phyloP scores from a whole-genome alignment of 1,140 invertebrate genomes.

The Meloidogyne floridensis region DNA sequence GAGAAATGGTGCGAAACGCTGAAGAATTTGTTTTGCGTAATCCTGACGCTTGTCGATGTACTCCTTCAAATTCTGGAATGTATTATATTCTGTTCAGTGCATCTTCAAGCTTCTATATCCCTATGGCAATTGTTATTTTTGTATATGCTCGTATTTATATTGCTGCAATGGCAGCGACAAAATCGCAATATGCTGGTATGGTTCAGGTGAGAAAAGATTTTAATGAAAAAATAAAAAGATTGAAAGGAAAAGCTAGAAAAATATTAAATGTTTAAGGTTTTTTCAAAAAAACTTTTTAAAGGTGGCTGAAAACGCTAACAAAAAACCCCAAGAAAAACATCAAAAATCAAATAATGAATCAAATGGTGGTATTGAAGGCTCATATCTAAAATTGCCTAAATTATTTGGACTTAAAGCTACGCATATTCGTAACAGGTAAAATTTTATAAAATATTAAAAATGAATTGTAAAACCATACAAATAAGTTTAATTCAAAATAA shows the following conservation, averaged over 20 bases:
- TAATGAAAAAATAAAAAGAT: background rate
- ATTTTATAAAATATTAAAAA: conserved; percentile 22
- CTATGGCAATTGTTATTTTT: conserved; percentile 92
- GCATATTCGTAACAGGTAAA: conserved; percentile 22
- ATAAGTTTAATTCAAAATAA: background rate
- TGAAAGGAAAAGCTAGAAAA: conserved; percentile 4
- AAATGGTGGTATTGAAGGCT: background rate
- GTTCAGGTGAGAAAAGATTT: conserved; percentile 79
- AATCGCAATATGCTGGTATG: conserved; percentile 80
- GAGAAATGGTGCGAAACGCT: background rate
- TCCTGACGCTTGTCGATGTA: conserved; percentile 57
- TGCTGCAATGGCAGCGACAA: conserved; percentile 83
- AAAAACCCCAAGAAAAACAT: conserved; percentile 58
- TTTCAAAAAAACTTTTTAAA: conserved; percentile 34
- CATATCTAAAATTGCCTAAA: conserved; percentile 20
- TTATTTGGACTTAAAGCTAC: conserved; percentile 4
- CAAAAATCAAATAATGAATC: conserved; percentile 44
- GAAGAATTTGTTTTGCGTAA: conserved; percentile 33
- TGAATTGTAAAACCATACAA: background rate
- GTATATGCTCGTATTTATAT: conserved; percentile 94
- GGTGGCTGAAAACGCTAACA: conserved; percentile 67
- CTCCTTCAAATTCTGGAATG: conserved; percentile 74
- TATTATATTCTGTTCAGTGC: conserved; percentile 94
- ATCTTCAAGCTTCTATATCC: conserved; percentile 90
- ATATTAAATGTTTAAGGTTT: too few relatives aligned